Conservation (phyloP, 2,797 vertebrate genomes). For the Oreortyx pictus region DNA sequence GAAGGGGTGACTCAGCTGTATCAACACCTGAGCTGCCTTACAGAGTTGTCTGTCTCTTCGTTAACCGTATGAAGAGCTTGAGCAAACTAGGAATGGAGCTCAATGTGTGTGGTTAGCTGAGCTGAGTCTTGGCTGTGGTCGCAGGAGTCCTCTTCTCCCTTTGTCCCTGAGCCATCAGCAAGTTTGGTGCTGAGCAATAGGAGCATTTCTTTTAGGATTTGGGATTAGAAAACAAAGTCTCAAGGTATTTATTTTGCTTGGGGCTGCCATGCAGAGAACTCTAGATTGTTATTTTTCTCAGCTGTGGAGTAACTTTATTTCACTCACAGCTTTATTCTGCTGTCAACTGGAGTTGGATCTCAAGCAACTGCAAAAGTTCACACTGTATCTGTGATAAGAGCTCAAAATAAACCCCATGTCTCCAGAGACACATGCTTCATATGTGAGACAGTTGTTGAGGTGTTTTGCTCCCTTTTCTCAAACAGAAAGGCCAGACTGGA, state of each 20-base stretch:
- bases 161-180: not conserved
- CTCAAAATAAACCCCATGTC: not conserved
- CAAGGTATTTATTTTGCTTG: not conserved
- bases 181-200: not conserved
- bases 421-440: not conserved
- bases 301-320: not conserved
- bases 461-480: not conserved
- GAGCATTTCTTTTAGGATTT: not conserved
- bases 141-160: not conserved
- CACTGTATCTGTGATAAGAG: not conserved
- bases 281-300: not conserved
- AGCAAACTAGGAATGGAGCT: not conserved
- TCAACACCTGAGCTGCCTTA: constrained; percentile 12
- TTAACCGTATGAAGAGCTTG: not conserved
- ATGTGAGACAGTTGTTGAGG: not conserved
- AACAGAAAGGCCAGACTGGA: not conserved
- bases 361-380: not conserved
- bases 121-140: not conserved
- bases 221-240: not conserved
- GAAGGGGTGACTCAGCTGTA: constrained; percentile 13
- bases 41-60: not conserved
- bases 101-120: not conserved
- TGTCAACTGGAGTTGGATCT: not conserved
- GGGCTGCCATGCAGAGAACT: not conserved
- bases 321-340: not conserved